phyloP scores from a whole-genome alignment of 2,797 vertebrate species.

The Microctenopoma steveboyesi region DNA sequence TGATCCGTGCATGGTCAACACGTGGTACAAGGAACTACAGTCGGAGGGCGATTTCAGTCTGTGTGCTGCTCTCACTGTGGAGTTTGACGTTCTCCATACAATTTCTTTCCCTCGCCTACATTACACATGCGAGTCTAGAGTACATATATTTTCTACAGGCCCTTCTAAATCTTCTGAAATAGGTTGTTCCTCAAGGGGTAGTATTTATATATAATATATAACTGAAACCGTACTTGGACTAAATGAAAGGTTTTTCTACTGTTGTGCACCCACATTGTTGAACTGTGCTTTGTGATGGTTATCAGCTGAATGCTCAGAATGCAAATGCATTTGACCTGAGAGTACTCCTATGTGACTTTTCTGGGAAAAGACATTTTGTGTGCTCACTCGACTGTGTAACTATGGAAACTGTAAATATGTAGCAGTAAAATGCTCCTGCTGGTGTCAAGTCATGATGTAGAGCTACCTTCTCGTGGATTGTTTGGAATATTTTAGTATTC shows the following conservation, averaged over 20 bases:
- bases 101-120: background rate
- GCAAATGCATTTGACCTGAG: constrained; percentile 7
- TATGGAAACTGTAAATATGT: constrained; percentile 16
- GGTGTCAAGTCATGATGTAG: background rate
- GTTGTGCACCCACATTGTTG: background rate
- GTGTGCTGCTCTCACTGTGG: background rate
- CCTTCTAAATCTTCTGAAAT: background rate
- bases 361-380: background rate
- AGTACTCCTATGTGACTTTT: constrained; percentile 10
- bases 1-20: no score
- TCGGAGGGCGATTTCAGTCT: no score
- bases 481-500: background rate
- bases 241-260: background rate
- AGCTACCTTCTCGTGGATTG: background rate
- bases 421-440: constrained; percentile 5
- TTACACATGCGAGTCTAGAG: no score
- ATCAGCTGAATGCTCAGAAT: constrained; percentile 4
- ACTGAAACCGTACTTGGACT: background rate
- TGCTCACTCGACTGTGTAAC: background rate
- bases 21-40: no score
- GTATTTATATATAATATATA: background rate
- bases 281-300: background rate
- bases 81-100: background rate
- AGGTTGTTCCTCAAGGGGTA: background rate
- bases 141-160: background rate